Evolutionary conservation across 2,797 vertebrate genomes (phyloP).

Genomic region (Spinus olivaceus): DNA sequence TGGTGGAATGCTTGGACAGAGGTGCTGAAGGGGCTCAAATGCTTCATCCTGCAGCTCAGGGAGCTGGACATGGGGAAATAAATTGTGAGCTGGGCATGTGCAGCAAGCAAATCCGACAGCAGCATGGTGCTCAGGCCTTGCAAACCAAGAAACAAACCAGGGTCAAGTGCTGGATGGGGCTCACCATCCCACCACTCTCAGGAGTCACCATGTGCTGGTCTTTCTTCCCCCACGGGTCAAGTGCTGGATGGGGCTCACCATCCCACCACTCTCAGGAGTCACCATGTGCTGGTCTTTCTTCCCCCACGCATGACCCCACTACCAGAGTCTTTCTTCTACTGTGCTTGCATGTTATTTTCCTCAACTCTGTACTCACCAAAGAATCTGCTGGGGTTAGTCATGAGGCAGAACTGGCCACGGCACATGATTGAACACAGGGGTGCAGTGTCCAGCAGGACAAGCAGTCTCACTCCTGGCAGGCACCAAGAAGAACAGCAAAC

Average conservation of each 20-base stretch:
- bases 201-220: neutral
- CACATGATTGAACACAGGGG: rapidly evolving
- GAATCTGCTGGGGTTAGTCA: neutral
- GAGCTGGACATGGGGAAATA: neutral
- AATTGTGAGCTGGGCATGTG: rapidly evolving
- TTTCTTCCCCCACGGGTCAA: neutral
- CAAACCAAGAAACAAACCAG: neutral
- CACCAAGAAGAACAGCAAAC: rapidly evolving
- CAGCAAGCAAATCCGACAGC: neutral
- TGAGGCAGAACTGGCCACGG: neutral
- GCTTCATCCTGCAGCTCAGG: neutral
- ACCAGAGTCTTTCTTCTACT: neutral
- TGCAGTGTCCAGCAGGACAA: rapidly evolving
- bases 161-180: neutral
- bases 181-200: neutral
- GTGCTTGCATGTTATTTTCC: neutral
- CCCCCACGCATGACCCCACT: too few relatives aligned
- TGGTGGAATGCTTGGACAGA: neutral
- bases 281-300: neutral
- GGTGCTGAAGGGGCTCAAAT: neutral
- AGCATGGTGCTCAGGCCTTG: neutral
- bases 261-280: neutral
- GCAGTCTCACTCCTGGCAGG: neutral
- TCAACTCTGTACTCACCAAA: neutral
- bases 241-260: neutral